These are phyloP conservation scores for Apodemus speciosus DNA, from an alignment of 2,113 vertebrate genomes.

Conservation along the genomic window DNA sequence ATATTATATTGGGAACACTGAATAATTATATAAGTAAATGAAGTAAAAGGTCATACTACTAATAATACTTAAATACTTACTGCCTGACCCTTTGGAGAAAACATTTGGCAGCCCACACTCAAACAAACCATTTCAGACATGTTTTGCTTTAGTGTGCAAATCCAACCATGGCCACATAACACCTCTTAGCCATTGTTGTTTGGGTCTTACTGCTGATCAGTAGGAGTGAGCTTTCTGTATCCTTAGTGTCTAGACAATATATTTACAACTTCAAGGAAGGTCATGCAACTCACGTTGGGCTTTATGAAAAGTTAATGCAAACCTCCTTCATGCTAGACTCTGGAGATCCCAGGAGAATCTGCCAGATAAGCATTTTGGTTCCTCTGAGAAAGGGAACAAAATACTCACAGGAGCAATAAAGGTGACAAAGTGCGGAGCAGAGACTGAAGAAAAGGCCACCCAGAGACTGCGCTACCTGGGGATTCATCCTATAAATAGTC, in stretches of 20 bases:
- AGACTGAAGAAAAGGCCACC: too few species aligned
- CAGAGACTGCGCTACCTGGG: too few species aligned
- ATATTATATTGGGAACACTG: neutral
- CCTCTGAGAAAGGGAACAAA: too few species aligned
- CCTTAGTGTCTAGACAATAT: neutral
- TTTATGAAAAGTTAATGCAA: slow-evolving; percentile 22
- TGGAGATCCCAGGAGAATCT: neutral
- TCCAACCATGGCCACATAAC: neutral
- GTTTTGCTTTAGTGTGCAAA: neutral
- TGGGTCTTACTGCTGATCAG: neutral
- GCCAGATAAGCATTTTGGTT: neutral
- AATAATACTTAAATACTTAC: neutral
- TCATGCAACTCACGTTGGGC: neutral
- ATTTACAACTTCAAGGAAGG: neutral
- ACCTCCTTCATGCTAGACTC: neutral
- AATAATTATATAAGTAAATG: neutral
- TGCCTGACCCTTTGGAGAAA: neutral
- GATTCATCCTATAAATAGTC: too few species aligned
- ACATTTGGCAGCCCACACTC: neutral
- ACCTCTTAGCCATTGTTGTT: neutral
- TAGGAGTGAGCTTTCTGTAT: neutral
- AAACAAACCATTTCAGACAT: neutral
- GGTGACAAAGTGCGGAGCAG: too few species aligned
- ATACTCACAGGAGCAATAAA: too few species aligned
- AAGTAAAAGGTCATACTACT: neutral